Evolutionary conservation across 2,113 vertebrate species (phyloP).

Genomic region (Cygnus buccinator): DNA sequence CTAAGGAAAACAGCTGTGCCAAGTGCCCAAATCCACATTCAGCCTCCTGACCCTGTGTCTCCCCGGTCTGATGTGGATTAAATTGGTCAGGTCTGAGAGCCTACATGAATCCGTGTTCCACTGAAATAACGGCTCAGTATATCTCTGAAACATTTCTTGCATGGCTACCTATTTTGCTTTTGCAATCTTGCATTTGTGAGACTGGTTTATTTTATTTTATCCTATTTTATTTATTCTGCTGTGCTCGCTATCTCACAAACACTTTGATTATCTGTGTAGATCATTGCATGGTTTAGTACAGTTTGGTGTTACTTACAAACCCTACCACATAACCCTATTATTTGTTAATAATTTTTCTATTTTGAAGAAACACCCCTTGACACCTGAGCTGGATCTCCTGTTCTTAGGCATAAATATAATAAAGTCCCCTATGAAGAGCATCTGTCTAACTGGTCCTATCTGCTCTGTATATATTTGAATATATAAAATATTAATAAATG

Average conservation of each 20-base stretch:
- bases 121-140: neutral
- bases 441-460: neutral
- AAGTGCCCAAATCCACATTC: slow-evolving; percentile 14
- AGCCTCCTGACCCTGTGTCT: slow-evolving; percentile 25
- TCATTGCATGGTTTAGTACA: slow-evolving; percentile 18
- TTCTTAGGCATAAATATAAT: slow-evolving; percentile 39
- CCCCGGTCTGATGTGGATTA: slow-evolving; percentile 38
- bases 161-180: neutral
- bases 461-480: slow-evolving; percentile 57
- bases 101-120: fast-evolving
- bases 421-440: slow-evolving; percentile 22
- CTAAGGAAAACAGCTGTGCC: slow-evolving; percentile 67
- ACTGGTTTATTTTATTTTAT: slow-evolving; percentile 26
- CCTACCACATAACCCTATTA: neutral
- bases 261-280: slow-evolving; percentile 2
- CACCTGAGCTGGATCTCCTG: slow-evolving; percentile 7
- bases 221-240: slow-evolving; percentile 9
- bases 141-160: neutral
- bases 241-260: neutral
- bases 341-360: slow-evolving; percentile 40
- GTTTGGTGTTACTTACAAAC: neutral
- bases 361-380: slow-evolving; percentile 45
- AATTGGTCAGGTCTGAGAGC: slow-evolving; percentile 21
- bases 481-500: slow-evolving; percentile 60
- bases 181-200: slow-evolving; percentile 4